Conservation (phyloP, 1,140 invertebrate genomes). For the Drosophila guanche region DNA sequence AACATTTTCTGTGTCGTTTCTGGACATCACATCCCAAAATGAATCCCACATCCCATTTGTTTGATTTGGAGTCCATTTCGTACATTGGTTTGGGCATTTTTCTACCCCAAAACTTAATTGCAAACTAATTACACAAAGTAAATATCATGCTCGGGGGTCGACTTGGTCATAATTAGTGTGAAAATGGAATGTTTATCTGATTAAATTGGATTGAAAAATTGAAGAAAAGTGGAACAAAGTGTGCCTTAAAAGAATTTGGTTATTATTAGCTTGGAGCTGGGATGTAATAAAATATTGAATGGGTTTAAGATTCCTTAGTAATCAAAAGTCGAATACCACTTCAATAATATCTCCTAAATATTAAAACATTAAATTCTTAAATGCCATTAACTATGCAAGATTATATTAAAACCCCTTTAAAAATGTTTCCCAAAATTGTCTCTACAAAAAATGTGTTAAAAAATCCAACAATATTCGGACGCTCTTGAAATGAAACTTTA, state of each 20-base stretch:
- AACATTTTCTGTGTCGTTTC: slow-evolving; percentile 53
- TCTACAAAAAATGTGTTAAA: not conserved
- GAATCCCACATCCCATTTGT: no score
- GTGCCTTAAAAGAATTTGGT: not conserved
- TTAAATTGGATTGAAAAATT: slow-evolving; percentile 35
- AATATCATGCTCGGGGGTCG: slow-evolving; percentile 40
- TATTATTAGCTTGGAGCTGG: not conserved
- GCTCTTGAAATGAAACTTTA: no score
- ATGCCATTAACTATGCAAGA: slow-evolving; percentile 25
- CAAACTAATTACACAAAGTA: slow-evolving; percentile 69
- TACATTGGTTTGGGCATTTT: slow-evolving; percentile 18
- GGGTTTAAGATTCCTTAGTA: not conserved
- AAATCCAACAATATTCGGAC: no score
- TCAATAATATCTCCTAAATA: not conserved
- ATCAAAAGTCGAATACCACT: not conserved
- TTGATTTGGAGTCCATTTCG: slow-evolving; percentile 66
- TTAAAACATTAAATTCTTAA: not conserved
- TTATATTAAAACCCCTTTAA: not conserved
- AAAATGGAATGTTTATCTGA: slow-evolving; percentile 41
- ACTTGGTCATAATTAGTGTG: slow-evolving; percentile 36
- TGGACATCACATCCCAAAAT: slow-evolving; percentile 32
- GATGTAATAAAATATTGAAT: no score
- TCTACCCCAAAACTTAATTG: slow-evolving; percentile 56
- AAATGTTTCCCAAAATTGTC: not conserved
- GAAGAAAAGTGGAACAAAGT: not conserved